Evolutionary conservation across 1,140 invertebrate species (phyloP), one percentile per base, ranked within the genome.

Genomic region (Armadillidium nasatum): DNA sequence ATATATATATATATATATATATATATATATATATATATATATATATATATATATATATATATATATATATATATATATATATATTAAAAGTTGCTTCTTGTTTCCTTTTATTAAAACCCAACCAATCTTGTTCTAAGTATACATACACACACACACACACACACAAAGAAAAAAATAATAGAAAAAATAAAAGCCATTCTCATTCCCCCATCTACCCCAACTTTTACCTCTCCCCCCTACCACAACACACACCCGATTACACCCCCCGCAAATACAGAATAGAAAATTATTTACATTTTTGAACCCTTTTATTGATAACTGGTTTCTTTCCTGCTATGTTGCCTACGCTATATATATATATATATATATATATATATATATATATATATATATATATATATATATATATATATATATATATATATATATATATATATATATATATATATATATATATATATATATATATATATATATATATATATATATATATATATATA

Each of bases 41-140:
- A 50, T 50, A 50, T 50, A 50, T 50, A 50, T 50, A 50, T 50
- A 50, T 50, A 50, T 50, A 50, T 50, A 50, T 50, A 50, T 50
- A 50, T 50, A 50, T 50, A 50, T 50, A 50, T 50, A 50, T 50
- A 50, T 50, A 50, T 50, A 50, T 50, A 50, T 50, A 50, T 50
- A 50, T 50, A 50, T 10, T 50, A 50, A 10, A 50, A 50, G 9
- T 50, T 15, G 9, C 15, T 15, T 15, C 46, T 10, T 15, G 9
- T 50, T 50, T 50, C 46, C 9, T 9, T 50, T 15, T 50, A 9
- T 15, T 15, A 15, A 50, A 15, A 9, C 15, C 46, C 46, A 10
- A 9, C 46, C 46, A 9, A 10, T 50, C 46, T 50, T 50, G 9
- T 15, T 50, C n/a, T n/a, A n/a, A n/a, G n/a, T n/a, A n/a, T n/a